Percentiles rank a stretch among this genome's conserved stretches.
phyloP scores from a whole-genome alignment of 2,797 vertebrate species.

The Eptatretus atami region DNA sequence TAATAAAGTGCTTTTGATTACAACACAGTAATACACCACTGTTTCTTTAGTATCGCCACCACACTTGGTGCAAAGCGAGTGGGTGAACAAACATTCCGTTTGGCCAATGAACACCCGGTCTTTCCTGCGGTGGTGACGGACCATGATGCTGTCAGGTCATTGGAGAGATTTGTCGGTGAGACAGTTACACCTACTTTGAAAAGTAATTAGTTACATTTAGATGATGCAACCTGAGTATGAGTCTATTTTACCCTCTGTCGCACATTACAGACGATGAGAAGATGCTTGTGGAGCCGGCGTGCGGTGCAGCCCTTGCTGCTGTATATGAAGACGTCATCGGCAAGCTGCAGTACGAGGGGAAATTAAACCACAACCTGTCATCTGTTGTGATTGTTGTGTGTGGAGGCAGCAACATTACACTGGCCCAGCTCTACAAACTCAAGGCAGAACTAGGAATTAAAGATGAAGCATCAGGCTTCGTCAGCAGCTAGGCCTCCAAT shows the following conservation, averaged over 20 bases:
- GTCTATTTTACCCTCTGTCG: not conserved
- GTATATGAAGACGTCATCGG: conserved; percentile 30
- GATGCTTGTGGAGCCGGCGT: conserved; percentile 44
- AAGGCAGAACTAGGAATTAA: conserved; percentile 24
- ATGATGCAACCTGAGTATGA: too few species aligned
- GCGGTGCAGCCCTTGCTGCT: conserved; percentile 36
- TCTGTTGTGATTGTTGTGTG: conserved; percentile 44
- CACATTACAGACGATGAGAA: conserved; percentile 37
- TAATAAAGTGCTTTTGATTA: too few species aligned
- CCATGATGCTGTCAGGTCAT: conserved; percentile 25
- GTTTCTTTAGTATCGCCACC: conserved; percentile 26
- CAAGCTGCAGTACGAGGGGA: conserved; percentile 25
- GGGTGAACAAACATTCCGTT: conserved; percentile 25
- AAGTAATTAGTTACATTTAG: too few species aligned
- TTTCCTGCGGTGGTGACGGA: conserved; percentile 45
- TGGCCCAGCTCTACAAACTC: conserved; percentile 20
- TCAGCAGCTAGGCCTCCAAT: too few species aligned
- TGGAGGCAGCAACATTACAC: conserved; percentile 33
- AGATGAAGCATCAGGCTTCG: not conserved
- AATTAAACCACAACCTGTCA: conserved; percentile 15
- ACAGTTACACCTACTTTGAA: not conserved
- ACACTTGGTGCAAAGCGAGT: conserved; percentile 37
- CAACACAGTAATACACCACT: too few species aligned
- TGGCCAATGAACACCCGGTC: conserved; percentile 20
- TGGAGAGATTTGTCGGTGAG: conserved; percentile 47